phyloP scores from a whole-genome alignment of 2,797 vertebrate species.

The Hylomyscus alleni region DNA sequence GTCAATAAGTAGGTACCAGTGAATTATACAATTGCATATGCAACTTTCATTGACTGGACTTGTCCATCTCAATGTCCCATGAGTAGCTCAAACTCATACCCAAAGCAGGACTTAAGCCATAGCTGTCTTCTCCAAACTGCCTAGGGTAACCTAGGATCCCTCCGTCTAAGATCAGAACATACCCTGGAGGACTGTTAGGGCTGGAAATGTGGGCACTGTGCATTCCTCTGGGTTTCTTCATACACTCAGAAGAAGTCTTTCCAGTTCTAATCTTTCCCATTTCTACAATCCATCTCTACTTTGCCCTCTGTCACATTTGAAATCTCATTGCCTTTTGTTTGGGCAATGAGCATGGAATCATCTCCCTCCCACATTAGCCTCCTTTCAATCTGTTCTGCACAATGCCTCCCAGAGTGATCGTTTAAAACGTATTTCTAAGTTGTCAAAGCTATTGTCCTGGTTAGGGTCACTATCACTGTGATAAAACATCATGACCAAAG shows the following conservation, averaged over 20 bases:
- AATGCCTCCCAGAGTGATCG: not conserved
- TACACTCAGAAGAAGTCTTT: not conserved
- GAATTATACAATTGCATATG: not conserved
- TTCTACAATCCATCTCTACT: not conserved
- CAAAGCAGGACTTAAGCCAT: not conserved
- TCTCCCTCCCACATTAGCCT: not conserved
- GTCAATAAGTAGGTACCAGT: not conserved
- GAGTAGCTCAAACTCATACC: not conserved
- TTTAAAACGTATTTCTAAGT: constrained; percentile 30
- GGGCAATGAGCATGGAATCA: not conserved
- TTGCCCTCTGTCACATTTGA: not conserved
- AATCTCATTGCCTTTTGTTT: not conserved
- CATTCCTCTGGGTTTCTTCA: not conserved
- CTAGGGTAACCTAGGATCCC: not conserved
- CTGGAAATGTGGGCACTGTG: not conserved
- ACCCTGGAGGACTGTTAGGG: not conserved
- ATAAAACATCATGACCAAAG: not conserved
- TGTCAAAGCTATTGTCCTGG: constrained; percentile 1
- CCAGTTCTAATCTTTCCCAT: not conserved
- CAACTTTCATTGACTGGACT: not conserved
- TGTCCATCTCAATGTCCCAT: not conserved
- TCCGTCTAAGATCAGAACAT: not conserved
- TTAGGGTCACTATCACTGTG: not conserved
- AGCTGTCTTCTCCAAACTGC: not conserved
- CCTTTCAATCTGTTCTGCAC: not conserved